These are phyloP conservation scores for Drosophila cognata DNA, from an alignment of 2,888 invertebrate species.

Conservation along the genomic window DNA sequence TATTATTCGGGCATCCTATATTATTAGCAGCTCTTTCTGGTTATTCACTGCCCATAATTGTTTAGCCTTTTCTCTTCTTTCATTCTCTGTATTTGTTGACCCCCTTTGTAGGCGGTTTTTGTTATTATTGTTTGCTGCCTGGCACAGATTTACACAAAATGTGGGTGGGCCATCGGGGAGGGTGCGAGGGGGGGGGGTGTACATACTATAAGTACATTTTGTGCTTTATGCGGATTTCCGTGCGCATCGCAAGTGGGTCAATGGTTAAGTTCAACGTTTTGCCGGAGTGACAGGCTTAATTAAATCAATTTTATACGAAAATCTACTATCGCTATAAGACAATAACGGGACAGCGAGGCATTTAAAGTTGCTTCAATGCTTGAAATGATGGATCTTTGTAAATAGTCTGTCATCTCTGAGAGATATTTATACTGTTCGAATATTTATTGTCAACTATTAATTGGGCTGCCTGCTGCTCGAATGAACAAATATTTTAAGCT, in stretches of 20 bases:
- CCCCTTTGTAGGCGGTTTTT: slow-evolving; percentile 5
- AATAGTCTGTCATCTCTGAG: slow-evolving; percentile 8
- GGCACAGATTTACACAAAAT: slow-evolving; percentile 32
- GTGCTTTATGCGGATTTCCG: slow-evolving; percentile 23
- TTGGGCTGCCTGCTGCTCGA: slow-evolving; percentile 51
- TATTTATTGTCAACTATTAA: slow-evolving; percentile 50
- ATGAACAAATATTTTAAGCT: slow-evolving; percentile 58
- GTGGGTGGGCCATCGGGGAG: not conserved
- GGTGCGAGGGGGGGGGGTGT: not conserved
- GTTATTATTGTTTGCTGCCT: slow-evolving; percentile 22
- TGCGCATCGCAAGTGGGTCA: slow-evolving; percentile 50
- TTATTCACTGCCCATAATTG: slow-evolving; percentile 20
- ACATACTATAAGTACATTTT: slow-evolving; percentile 17
- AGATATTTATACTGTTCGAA: slow-evolving; percentile 1
- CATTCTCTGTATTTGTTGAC: not conserved
- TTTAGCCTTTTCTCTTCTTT: slow-evolving; percentile 15
- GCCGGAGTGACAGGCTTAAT: slow-evolving; percentile 41
- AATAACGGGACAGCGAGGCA: not conserved
- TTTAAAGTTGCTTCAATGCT: not conserved
- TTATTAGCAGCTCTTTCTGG: not conserved
- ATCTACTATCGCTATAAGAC: slow-evolving; percentile 8
- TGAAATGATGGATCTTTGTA: not conserved
- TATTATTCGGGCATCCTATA: not conserved
- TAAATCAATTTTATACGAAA: slow-evolving; percentile 42
- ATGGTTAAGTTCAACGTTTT: slow-evolving; percentile 52